phyloP scores from a whole-genome alignment of 2,113 vertebrate species.

The Alaudala cheleensis region DNA sequence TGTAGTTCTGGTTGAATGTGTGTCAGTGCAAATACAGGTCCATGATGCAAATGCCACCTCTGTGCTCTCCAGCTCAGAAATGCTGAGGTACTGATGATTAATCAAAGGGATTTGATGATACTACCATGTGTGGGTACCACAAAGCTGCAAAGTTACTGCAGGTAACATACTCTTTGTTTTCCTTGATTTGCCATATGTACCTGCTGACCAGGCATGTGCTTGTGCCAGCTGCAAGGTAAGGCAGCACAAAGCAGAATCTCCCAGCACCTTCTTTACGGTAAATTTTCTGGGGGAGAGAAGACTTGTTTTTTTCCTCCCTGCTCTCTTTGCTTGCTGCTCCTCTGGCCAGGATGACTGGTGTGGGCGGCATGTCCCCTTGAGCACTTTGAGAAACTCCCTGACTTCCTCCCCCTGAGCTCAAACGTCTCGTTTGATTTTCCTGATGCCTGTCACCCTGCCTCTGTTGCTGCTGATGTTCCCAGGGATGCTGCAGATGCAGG shows the following conservation, averaged over 20 bases:
- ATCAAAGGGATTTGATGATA: not conserved
- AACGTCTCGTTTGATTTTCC: conserved; percentile 25
- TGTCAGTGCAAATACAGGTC: not conserved
- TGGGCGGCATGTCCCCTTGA: not conserved
- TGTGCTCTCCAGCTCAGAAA: not conserved
- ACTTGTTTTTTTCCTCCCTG: not conserved
- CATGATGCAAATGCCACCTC: accelerated
- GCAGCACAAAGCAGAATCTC: not conserved
- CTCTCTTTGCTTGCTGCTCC: not conserved
- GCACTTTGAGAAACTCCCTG: conserved; percentile 6
- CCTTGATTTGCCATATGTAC: not conserved
- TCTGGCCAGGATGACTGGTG: not conserved
- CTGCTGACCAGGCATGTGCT: not conserved
- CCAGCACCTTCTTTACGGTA: not conserved
- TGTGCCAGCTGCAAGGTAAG: not conserved
- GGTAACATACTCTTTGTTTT: not conserved
- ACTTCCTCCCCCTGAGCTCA: conserved; percentile 1
- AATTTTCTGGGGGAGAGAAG: not conserved
- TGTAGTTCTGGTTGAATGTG: not conserved
- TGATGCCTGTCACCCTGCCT: conserved; percentile 26
- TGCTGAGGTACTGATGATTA: not conserved
- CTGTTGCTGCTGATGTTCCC: not conserved
- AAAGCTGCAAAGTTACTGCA: not conserved
- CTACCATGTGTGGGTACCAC: too few relatives aligned
- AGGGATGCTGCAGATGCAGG: not conserved